Evolutionary conservation across 2,888 invertebrate species (phyloP), one percentile per base, ranked within the genome.

Genomic region (Volucella inflata): DNA sequence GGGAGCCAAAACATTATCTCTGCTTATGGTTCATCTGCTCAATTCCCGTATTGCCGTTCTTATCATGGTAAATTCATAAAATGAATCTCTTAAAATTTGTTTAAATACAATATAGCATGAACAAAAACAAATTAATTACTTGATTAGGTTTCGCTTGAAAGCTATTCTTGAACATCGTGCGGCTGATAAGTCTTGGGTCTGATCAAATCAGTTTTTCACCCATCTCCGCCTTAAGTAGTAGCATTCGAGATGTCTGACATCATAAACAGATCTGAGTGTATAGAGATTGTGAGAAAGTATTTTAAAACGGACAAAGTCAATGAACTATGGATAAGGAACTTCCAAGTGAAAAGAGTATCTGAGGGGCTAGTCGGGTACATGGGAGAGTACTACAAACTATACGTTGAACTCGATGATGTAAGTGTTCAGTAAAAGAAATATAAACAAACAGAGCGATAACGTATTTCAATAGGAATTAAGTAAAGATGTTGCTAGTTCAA

Each of bases 381-480:
- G 90, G 91, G 91, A 0, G 91, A 91, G 59, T 91, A 91, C 64
- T 91, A 89, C 55, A 90, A 88, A 12, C 59, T 91, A 2, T 21
- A 64, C 1, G 67, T 91, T 21, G 53, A 83, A 6, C 42, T 60
- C 0, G 46, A 40, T 30, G 71, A 53, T 53, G 30, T 30, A 30
- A 30, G 30, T 30, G 30, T 30, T 30, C 30, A 30, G 30, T 30
- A 6, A 30, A 30, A 6, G 6, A 6, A 30, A 30, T 6, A 6
- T 6, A 30, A 30, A 72, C 30, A 60, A 16, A 40, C 14, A 38
- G 16, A 21, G 21, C 9, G 11, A 16, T 16, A 11, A 11, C 11
- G 2, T 40, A 38, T 40, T n/a, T 16, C 2, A 10, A 14, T 1
- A 67, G 1, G 10, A 30, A 53, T 2, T 2, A 21, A 11, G 2